phyloP scores from a whole-genome alignment of 2,888 invertebrate genomes.

The Erpobdella octoculata region DNA sequence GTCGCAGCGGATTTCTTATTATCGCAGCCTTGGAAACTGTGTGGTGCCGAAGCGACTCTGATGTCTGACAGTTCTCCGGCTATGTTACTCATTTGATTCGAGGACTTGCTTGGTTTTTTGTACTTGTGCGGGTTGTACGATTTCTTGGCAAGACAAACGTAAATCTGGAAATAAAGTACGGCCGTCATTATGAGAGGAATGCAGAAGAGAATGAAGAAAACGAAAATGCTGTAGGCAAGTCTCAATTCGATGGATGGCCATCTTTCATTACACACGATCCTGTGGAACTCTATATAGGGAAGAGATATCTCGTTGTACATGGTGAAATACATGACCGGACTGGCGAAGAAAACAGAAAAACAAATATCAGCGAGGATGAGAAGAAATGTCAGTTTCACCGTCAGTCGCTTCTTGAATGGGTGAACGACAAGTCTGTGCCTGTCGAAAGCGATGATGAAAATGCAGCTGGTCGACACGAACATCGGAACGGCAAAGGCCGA shows the following conservation, averaged over 20 bases:
- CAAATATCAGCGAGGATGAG: slow-evolving; percentile 41
- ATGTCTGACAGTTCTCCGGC: neutral
- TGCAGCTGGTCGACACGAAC: slow-evolving; percentile 47
- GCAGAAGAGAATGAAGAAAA: slow-evolving; percentile 38
- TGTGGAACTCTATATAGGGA: slow-evolving; percentile 33
- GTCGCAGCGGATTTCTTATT: neutral
- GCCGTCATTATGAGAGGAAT: slow-evolving; percentile 37
- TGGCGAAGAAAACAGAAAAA: slow-evolving; percentile 42
- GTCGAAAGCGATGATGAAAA: slow-evolving; percentile 49
- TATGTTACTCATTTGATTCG: neutral
- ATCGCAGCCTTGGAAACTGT: too few species aligned
- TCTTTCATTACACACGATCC: slow-evolving; percentile 41
- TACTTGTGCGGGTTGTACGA: slow-evolving; percentile 12
- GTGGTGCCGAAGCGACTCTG: neutral
- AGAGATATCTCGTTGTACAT: slow-evolving; percentile 39
- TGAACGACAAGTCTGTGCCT: slow-evolving; percentile 48
- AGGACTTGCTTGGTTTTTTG: neutral
- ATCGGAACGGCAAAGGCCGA: slow-evolving; percentile 49
- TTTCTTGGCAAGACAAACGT: slow-evolving; percentile 23
- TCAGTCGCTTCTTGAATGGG: slow-evolving; percentile 45
- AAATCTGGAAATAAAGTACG: slow-evolving; percentile 36
- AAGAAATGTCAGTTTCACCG: slow-evolving; percentile 40
- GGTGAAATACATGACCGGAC: slow-evolving; percentile 46
- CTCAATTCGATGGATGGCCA: slow-evolving; percentile 40
- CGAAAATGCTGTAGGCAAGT: slow-evolving; percentile 32